Evolutionary conservation across 2,888 invertebrate genomes (phyloP).

Genomic region (Metopia argyrocephala): DNA sequence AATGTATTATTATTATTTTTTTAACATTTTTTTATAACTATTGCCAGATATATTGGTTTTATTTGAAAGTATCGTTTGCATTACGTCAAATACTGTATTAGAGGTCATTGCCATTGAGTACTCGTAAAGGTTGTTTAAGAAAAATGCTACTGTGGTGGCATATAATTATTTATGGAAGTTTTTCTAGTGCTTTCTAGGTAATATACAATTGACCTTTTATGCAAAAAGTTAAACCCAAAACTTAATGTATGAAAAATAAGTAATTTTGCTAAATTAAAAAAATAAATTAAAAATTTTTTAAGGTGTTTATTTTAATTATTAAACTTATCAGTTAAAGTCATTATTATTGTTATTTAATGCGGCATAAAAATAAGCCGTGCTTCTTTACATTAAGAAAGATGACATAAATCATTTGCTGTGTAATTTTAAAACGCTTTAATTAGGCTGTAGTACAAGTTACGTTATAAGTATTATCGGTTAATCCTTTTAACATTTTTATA

Average conservation of each 20-base stretch:
- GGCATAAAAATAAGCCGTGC: not conserved
- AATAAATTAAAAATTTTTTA: not conserved
- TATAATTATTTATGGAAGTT: slow-evolving; percentile 28
- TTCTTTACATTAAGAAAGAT: slow-evolving; percentile 20
- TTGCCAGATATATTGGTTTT: not conserved
- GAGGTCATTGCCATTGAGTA: slow-evolving; percentile 52
- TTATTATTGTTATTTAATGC: slow-evolving; percentile 17
- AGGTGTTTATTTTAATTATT: slow-evolving; percentile 10
- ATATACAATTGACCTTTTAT: slow-evolving; percentile 31
- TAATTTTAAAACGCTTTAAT: slow-evolving; percentile 37
- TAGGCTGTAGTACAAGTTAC: slow-evolving; percentile 46
- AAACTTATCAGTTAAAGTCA: slow-evolving; percentile 10
- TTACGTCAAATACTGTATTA: slow-evolving; percentile 20
- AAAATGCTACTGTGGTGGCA: too few species aligned
- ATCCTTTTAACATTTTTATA: slow-evolving; percentile 47
- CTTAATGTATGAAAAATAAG: not conserved
- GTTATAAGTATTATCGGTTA: slow-evolving; percentile 45
- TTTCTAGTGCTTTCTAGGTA: not conserved
- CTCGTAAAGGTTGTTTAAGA: not conserved
- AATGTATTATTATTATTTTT: too few species aligned
- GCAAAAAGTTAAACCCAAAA: not conserved
- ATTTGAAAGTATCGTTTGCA: slow-evolving; percentile 37
- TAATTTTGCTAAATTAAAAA: not conserved
- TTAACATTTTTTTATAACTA: too few species aligned
- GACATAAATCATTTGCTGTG: slow-evolving; percentile 39